Percentiles rank a stretch among this genome's conserved stretches.
phyloP scores from a whole-genome alignment of 2,888 invertebrate species.

The Sabatieria punctata region DNA sequence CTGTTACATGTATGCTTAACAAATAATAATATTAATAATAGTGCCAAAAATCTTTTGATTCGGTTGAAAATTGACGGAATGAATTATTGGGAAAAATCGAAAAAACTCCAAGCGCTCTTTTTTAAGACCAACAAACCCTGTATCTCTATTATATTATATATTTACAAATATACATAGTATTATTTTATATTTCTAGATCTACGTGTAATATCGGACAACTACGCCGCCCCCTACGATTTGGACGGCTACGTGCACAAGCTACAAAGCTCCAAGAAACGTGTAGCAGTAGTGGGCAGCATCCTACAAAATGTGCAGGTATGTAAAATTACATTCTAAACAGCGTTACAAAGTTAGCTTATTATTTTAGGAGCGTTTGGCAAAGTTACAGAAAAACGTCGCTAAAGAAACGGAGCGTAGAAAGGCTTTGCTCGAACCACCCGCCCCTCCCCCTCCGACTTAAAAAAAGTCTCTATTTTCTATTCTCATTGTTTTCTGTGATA shows the following conservation, averaged over 20 bases:
- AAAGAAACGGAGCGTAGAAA: background rate
- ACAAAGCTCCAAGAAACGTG: conserved; percentile 9
- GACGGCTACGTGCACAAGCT: conserved; percentile 8
- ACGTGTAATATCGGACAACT: background rate
- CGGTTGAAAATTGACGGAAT: too few species aligned
- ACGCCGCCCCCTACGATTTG: conserved; percentile 7
- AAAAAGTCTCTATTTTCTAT: too few species aligned
- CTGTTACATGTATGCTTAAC: too few species aligned
- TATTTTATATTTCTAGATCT: conserved; percentile 7
- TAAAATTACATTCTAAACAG: background rate
- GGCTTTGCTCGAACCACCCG: conserved; percentile 3
- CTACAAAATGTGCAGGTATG: conserved; percentile 8
- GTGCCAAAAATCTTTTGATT: too few species aligned
- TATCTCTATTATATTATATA: too few species aligned
- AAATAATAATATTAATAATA: too few species aligned
- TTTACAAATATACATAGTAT: too few species aligned
- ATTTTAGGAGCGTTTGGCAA: conserved; percentile 2
- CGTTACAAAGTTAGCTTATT: background rate
- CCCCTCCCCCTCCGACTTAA: background rate
- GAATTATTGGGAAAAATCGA: too few species aligned
- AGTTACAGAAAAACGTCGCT: background rate
- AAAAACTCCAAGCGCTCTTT: too few species aligned
- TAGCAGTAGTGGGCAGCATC: conserved; percentile 9
- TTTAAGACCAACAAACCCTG: too few species aligned
- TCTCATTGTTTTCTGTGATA: background rate